Percentiles rank a stretch among this genome's conserved stretches.
Evolutionary conservation across 2,888 invertebrate genomes (phyloP).

Genomic region (Netelia inedita): DNA sequence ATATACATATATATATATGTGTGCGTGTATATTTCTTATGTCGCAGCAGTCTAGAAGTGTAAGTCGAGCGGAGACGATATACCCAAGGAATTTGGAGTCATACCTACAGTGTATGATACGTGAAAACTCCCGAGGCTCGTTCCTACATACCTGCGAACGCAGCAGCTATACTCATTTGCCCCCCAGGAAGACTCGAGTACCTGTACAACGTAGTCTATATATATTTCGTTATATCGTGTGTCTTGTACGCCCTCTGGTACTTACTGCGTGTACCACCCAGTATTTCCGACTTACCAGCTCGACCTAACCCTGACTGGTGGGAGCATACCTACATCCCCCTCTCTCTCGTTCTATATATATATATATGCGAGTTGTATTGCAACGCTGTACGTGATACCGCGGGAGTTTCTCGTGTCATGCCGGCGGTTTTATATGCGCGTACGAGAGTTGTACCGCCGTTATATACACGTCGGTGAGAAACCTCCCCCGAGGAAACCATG

Average conservation of each 20-base stretch:
- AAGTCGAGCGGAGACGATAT: constrained; percentile 3
- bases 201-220: constrained; percentile 11
- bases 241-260: constrained; percentile 14
- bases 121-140: constrained; percentile 40
- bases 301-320: background rate
- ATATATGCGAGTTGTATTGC: background rate
- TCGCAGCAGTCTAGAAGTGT: constrained; percentile 10
- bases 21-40: background rate
- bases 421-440: background rate
- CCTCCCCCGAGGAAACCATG: constrained; percentile 7
- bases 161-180: constrained; percentile 37
- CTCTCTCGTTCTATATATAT: background rate
- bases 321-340: background rate
- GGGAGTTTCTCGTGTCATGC: constrained; percentile 23
- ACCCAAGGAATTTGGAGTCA: background rate
- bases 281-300: constrained; percentile 21
- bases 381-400: constrained; percentile 45
- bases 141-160: constrained; percentile 10
- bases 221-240: background rate
- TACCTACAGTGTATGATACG: constrained; percentile 4
- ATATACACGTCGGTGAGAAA: constrained; percentile 1
- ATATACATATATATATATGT: background rate
- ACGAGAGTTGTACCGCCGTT: constrained; percentile 16
- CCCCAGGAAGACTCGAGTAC: constrained; percentile 39
- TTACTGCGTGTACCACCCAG: constrained; percentile 16